Evolutionary conservation across 1,140 invertebrate genomes (phyloP).

Genomic region (Hypsibius dujardini): DNA sequence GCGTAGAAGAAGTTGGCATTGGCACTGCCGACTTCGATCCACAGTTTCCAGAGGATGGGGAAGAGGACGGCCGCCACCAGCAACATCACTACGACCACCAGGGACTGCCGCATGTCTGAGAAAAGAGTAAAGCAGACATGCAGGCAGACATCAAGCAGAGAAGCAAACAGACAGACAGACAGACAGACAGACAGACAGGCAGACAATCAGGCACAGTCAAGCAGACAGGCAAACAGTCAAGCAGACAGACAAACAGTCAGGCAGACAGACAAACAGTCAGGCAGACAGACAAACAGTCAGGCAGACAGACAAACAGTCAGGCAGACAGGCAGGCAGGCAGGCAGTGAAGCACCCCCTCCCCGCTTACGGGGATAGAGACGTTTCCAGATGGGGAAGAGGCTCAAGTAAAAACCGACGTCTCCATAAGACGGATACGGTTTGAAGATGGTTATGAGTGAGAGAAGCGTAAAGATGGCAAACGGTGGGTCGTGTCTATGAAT

Average conservation of each 20-base stretch:
- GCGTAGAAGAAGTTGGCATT: constrained; percentile 99
- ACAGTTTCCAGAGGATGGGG: constrained; percentile 87
- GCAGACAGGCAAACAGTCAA: no score
- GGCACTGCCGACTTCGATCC: constrained; percentile 92
- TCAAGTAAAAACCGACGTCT: constrained; percentile 77
- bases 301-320: no score
- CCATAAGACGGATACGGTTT: constrained; percentile 89
- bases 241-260: no score
- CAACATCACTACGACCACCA: constrained; percentile 72
- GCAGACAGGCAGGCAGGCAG: no score
- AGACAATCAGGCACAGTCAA: no score
- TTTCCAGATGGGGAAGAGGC: constrained; percentile 73
- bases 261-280: no score
- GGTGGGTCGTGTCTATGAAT: constrained; percentile 52
- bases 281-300: no score
- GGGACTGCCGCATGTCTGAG: constrained; percentile 55
- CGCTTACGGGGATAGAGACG: constrained; percentile 65
- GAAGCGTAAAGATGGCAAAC: constrained; percentile 60
- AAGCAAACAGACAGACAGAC: no score
- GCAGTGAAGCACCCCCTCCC: no score
- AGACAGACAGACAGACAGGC: no score
- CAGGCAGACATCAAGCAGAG: no score
- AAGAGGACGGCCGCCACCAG: constrained; percentile 69
- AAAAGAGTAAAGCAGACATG: constrained; percentile 21
- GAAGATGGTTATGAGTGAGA: constrained; percentile 72